A percentile compares a stretch with the other conserved stretches of the same genome.
Conservation (phyloP, 2,888 invertebrate species). For the Dermolepida albohirtum region DNA sequence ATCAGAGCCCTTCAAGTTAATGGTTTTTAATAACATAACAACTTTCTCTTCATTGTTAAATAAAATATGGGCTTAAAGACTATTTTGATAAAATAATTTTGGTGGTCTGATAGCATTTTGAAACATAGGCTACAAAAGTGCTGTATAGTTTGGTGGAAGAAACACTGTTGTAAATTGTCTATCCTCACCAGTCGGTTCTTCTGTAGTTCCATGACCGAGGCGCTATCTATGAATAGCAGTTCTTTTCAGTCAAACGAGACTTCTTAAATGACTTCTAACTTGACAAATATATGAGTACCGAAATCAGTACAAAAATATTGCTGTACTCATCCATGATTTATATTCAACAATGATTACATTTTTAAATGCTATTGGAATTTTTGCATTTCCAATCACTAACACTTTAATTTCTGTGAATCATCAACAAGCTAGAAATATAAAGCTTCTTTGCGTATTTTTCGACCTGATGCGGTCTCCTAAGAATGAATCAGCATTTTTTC, state of each 20-base stretch:
- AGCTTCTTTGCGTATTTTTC: slow-evolving; percentile 37
- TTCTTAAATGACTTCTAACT: neutral
- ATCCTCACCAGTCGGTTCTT: slow-evolving; percentile 40
- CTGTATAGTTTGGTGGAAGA: slow-evolving; percentile 44
- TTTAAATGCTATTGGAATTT: slow-evolving; percentile 14
- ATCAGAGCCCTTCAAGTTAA: neutral
- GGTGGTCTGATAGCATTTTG: slow-evolving; percentile 43
- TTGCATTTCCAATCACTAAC: slow-evolving; percentile 32
- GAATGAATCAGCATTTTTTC: too few relatives aligned
- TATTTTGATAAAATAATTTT: slow-evolving; percentile 35
- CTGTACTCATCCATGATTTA: neutral
- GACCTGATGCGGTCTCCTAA: slow-evolving; percentile 36
- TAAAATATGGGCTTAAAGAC: slow-evolving; percentile 34
- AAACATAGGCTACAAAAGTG: slow-evolving; percentile 44
- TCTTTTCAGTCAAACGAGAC: slow-evolving; percentile 13
- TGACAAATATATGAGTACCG: too few relatives aligned
- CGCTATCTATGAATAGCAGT: slow-evolving; percentile 21
- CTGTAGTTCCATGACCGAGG: slow-evolving; percentile 1
- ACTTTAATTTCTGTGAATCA: slow-evolving; percentile 38
- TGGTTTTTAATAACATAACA: slow-evolving; percentile 24
- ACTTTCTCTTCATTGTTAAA: slow-evolving; percentile 36
- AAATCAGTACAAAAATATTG: too few relatives aligned
- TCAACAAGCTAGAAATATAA: slow-evolving; percentile 36
- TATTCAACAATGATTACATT: neutral
- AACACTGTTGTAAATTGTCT: slow-evolving; percentile 38